A percentile compares a stretch with the other conserved stretches of the same genome.
These are phyloP conservation scores for Chalcosyrphus nemorum DNA, from an alignment of 2,888 invertebrate genomes.

Conservation along the genomic window DNA sequence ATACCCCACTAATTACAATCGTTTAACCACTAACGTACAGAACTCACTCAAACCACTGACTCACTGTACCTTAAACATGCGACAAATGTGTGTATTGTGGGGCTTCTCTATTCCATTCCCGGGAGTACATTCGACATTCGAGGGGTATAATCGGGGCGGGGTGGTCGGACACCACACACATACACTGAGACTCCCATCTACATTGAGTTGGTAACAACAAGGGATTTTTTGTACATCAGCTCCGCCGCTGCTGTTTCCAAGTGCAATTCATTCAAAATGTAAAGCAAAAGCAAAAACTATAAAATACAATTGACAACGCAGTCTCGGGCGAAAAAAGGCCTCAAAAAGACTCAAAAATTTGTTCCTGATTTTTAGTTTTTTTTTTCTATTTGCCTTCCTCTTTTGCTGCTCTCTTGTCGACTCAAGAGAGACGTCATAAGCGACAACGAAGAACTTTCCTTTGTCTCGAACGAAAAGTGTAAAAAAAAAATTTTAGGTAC, in stretches of 20 bases:
- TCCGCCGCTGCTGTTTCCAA: conserved; percentile 65
- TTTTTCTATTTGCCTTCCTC: background rate
- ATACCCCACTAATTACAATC: background rate
- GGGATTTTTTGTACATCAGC: conserved; percentile 57
- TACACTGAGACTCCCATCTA: conserved; percentile 2
- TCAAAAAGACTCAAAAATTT: conserved; percentile 42
- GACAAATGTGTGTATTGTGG: conserved; percentile 52
- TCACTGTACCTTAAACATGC: conserved; percentile 33
- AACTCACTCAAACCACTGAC: background rate
- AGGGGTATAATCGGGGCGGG: conserved; percentile 8
- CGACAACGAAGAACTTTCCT: conserved; percentile 20
- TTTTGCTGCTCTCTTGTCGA: background rate
- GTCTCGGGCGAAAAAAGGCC: conserved; percentile 47
- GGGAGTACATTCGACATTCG: background rate
- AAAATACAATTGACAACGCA: conserved; percentile 70
- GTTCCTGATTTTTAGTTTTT: conserved; percentile 42
- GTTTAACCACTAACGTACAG: background rate
- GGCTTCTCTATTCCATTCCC: conserved; percentile 55
- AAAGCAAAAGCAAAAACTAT: conserved; percentile 37
- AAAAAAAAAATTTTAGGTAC: too few species aligned
- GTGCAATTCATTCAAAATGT: conserved; percentile 46
- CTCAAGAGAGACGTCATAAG: conserved; percentile 36
- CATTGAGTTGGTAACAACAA: conserved; percentile 64
- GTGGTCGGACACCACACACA: background rate
- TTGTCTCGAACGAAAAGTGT: conserved; percentile 26